Evolutionary conservation across 2,113 vertebrate genomes (phyloP).

Genomic region (Mormyrus lacerda): DNA sequence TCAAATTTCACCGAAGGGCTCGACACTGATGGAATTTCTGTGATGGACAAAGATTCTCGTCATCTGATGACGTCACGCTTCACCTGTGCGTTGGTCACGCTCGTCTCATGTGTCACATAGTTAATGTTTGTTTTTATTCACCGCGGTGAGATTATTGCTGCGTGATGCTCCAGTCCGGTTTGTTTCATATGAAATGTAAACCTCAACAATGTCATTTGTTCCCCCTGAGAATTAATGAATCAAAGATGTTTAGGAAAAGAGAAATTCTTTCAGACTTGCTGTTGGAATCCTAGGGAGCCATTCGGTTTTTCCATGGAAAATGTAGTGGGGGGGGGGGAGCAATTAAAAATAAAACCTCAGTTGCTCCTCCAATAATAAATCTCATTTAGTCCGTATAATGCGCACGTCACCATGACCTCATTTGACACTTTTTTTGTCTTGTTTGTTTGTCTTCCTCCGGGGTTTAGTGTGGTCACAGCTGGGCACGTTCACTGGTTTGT

Average conservation of each 20-base stretch:
- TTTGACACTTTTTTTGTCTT: not conserved
- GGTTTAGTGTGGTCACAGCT: not conserved
- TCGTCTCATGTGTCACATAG: not conserved
- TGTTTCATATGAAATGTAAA: not conserved
- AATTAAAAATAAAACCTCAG: not conserved
- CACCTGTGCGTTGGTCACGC: not conserved
- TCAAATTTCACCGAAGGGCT: not conserved
- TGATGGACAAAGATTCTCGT: not conserved
- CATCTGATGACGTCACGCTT: not conserved
- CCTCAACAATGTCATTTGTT: slow-evolving; percentile 5
- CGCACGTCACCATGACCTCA: not conserved
- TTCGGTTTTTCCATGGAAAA: not conserved
- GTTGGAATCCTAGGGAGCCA: not conserved
- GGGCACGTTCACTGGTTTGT: not conserved
- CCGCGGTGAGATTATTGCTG: not conserved
- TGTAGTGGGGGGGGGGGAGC: not conserved
- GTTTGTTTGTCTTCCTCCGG: not conserved
- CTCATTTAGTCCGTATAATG: not conserved
- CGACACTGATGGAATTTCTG: not conserved
- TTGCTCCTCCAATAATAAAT: not conserved
- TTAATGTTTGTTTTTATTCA: not conserved
- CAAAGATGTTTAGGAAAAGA: not conserved
- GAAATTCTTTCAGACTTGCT: not conserved
- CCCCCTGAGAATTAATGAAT: slow-evolving; percentile 6
- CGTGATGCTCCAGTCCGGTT: not conserved